Evolutionary conservation across 2,888 invertebrate genomes (phyloP), one percentile per base, ranked within the genome.

Genomic region (Phortica okadai): DNA sequence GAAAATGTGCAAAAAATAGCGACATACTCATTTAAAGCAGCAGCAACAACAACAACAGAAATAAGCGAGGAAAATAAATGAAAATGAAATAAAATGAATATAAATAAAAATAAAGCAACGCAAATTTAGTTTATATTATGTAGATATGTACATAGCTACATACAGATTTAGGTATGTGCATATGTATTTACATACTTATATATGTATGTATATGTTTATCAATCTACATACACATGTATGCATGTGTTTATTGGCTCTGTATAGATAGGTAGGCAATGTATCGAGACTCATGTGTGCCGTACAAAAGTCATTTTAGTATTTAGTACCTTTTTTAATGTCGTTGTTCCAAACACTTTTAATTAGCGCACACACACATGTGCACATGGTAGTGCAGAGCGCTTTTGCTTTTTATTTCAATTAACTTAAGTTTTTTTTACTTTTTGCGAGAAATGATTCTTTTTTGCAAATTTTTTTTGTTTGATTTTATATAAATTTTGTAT

Each of bases 121-220:
- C 83, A 87, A 83, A 83, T 84, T 84, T 82, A 86, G 85, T 87
- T 86, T 82, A 79, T 79, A 86, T 78, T 84, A 82, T 80, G 77
- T 76, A 67, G 62, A 74, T 64, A 77, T 75, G 64, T 21, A 56
- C 14, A 64, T 21, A 70, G 2, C 25, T 64, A 33, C 33, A 10
- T 59, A 59, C 64, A 21, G 8, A 6, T 14, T 5, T 64, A 33
- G 25, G 6, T 50, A 1, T 50, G 50, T 14, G 58, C 14, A 58
- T 11, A 7, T n/a, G 7, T 21, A 21, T n/a, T 58, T 58, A 56
- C 6, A 56, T 56, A 56, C 56, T 56, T 56, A 56, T 56, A 50
- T 50, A 50, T 50, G 50, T 50, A 50, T 50, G 50, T 50, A 50
- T 50, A 50, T 11, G 11, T 10, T n/a, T 6, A n/a, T n/a, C n/a